Base-by-base conservation (phyloP, 1,140 invertebrate genomes). In the Drosophila rhopaloa region DNA sequence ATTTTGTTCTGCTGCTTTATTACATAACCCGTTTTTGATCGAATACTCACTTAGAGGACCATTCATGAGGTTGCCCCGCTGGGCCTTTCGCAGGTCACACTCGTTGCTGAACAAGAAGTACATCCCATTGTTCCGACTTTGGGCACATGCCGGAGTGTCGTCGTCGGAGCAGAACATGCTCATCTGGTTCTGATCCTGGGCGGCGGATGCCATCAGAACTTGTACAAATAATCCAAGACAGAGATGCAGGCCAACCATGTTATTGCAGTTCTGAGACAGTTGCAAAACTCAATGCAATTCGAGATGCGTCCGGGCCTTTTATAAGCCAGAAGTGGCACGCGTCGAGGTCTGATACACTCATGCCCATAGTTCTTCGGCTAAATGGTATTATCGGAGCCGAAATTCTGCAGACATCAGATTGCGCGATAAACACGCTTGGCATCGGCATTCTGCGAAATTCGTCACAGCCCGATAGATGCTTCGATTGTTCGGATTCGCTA, bases 31-130 rank as follows among this genome's bases (percentile, higher is more conserved):
- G 24, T 24, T 2, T 24, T 3, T 24, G 24, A 24, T 24, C 24
- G 24, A 4, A 24, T 37, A 79, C 84, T 85, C 60, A 89, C 84
- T 54, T 2, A 89, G 32, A 1, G 83, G 84, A 4, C 44, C 70
- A 13, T 48, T 74, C 38, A 89, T 68, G 0, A 89, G 68, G 32
- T 80, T 84, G 37, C 68, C 65, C 1, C 70, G 65, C 40, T 90
- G 84, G 11, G 84, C 76, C 60, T 80, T 91, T 8, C 67, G 41
- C 41, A 91, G 44, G 27, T 91, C 73, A 16, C 89, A 91, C 37
- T 89, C 84, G 59, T 89, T 91, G 43, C 68, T 67, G 41, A 91
- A 91, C 4, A 91, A 11, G 24, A 91, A 58, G 67, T 80, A 82
- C 41, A 84, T 82, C 16, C 63, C 70, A 2, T 35, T 72, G 13